Base-by-base conservation (phyloP, 1,140 invertebrate species). In the Drosophila kanapiae region DNA sequence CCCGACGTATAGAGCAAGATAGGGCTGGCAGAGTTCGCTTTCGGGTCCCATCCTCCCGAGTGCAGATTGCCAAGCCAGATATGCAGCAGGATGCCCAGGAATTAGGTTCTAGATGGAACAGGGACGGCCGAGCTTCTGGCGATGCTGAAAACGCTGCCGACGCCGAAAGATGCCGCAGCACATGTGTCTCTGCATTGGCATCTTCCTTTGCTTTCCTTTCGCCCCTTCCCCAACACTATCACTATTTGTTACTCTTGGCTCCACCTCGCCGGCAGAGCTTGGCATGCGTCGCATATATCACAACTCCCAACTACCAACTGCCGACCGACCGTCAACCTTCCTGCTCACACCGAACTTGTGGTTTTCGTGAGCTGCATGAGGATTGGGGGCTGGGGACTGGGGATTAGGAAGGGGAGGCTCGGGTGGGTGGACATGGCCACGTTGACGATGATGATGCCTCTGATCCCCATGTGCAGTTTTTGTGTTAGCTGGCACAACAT, bases 201-300 rank as follows among this genome's bases (percentile, higher is more conserved):
- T 72, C 47, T 63, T 43, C 45, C 23, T 59, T 37, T 75, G 53
- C 57, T 60, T 65, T 61, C 45, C 40, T 48, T 53, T 48, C 29
- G 33, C 48, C 63, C 51, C 35, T 40, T 69, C 43, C 16, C 62
- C 74, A 61, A 53, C 56, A 54, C 84, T 67, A 87, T 84, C 59
- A 51, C 84, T 77, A 87, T 88, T 88, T 87, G 80, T 75, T 77
- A 80, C 67, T 74, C 70, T 80, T 68, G 58, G 48, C 49, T 75
- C 47, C 54, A 54, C 64, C 49, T 61, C 75, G 59, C 56, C 37
- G 31, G 62, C 31, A 69, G 63, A 42, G 67, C 42, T 65, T 78
- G 79, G 80, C 84, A 82, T 87, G 84, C 85, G 80, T 84, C 70
- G 84, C 85, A 87, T 87, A 88, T 80, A 84, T 87, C 80, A 87